phyloP scores from a whole-genome alignment of 2,113 vertebrate genomes.

The Geothlypis trichas region DNA sequence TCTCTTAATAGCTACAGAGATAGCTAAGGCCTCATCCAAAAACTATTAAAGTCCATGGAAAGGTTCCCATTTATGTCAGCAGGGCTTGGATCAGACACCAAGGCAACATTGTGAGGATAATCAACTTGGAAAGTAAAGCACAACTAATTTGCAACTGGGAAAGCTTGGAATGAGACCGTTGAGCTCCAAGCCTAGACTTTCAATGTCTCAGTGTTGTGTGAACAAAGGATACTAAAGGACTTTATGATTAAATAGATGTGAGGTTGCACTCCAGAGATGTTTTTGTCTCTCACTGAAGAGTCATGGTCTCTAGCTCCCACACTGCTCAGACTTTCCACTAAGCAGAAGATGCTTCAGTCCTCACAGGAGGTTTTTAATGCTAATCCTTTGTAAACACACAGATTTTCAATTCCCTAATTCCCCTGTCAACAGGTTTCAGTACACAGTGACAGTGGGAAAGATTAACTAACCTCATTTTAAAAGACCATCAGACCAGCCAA shows the following conservation, averaged over 20 bases:
- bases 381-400: neutral
- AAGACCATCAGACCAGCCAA: neutral
- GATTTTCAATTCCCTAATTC: slow-evolving; percentile 15
- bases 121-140: slow-evolving; percentile 10
- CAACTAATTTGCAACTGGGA: neutral
- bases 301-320: neutral
- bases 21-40: slow-evolving; percentile 40
- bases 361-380: neutral
- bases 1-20: neutral
- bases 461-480: neutral
- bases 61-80: neutral
- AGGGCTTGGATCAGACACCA: neutral
- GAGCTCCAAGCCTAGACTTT: neutral
- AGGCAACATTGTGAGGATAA: neutral
- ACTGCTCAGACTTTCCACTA: neutral
- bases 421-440: neutral
- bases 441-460: neutral
- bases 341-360: neutral
- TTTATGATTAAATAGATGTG: neutral
- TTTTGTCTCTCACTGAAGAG: neutral
- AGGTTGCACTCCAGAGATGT: neutral
- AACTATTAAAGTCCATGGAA: slow-evolving; percentile 36
- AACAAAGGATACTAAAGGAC: neutral
- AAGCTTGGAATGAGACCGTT: neutral
- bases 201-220: neutral